Base-by-base conservation (phyloP, 2,113 vertebrate genomes). In the Sinocyclocheilus grahami region DNA sequence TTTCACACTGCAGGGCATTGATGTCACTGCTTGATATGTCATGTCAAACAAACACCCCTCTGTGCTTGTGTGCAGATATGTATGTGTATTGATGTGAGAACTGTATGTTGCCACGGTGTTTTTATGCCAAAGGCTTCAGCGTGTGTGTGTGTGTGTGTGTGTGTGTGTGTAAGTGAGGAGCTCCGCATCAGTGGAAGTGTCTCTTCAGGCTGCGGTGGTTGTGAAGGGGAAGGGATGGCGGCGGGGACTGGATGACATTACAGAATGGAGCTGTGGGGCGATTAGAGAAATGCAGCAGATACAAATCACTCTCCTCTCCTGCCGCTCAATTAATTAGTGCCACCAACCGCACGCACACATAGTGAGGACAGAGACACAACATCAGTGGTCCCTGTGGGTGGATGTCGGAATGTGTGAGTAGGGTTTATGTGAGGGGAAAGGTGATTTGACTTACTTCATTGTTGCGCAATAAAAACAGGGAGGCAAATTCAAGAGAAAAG, bases 211-310 rank as follows among this genome's bases (percentile, higher is more conserved):
- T 62, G 46, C 2, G 55, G 37, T 83, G 62, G 67, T 42, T 67
- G 37, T 83, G 82, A 84, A 78, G 67, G 53, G 81, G 60, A 74
- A 84, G n/a, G 39, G 22, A 81, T 42, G 84, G 76, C 55, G 60
- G 85, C 81, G 79, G 75, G 85, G 80, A 87, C 83, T 79, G 74
- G 83, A 77, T 89, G 90, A 89, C 83, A 82, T 91, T 88, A 87
- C 86, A 82, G 82, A 82, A 88, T 78, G 58, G 82, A 71, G 77
- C 53, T 88, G 60, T 90, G 67, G 82, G 71, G 55, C 81, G 87
- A 90, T 91, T 86, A 90, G 79, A 85, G 62, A 71, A 82, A 84
- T 67, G 82, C n/a, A 89, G 85, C 78, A 86, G 87, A 92, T 90
- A 85, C 58, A 87, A 86, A 91, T 91, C 81, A 86, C 58, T 77